Base-by-base conservation (phyloP, 2,113 vertebrate species). In the Forbesichthys papilliferus region DNA sequence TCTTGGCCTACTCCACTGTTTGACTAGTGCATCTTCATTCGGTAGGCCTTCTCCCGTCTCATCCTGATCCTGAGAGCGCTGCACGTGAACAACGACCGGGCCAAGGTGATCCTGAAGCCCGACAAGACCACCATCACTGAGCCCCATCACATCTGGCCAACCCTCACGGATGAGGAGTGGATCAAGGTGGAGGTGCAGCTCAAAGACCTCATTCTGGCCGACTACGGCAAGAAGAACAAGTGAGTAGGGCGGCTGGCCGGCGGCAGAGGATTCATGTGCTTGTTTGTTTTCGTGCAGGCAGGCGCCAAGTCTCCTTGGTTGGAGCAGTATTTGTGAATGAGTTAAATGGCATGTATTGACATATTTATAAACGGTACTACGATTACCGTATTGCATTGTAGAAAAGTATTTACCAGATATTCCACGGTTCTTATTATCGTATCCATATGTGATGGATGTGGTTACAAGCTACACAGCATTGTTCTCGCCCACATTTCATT, bases 201-300 rank as follows among this genome's bases (percentile, higher is more conserved):
- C 69, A 99, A 99, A 73, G 98, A 99, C 85, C 93, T 99, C 14
- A 99, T 99, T 83, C 88, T 99, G 84, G 98, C 98, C 0, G 98
- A 99, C 82, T 99, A 99, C 0, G 98, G 98, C 88, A 99, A 99
- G 91, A 99, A 99, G 91, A 99, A 99, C 94, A 99, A 99, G 98
- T 99, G 82, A 94, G 97, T 59, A 7, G 46, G 5, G 0, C 14
- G 4, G 5, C 0, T 18, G 53, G 52, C 0, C 34, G 53, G 52
- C 27, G 27, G 27, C 27, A 27, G 13, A 54, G 2, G 13, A 12
- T 52, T 52, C 11, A 11, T 16, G 16, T 16, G 16, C 10, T 0
- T 3, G 13, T 54, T 54, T 54, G 11, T 7, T 16, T 8, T 54
- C 1, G 3, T 16, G n/a, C 4, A 13, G 4, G 4, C 3, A n/a